Evolutionary conservation across 2,797 vertebrate genomes (phyloP).

Genomic region (Acipenser ruthenus): DNA sequence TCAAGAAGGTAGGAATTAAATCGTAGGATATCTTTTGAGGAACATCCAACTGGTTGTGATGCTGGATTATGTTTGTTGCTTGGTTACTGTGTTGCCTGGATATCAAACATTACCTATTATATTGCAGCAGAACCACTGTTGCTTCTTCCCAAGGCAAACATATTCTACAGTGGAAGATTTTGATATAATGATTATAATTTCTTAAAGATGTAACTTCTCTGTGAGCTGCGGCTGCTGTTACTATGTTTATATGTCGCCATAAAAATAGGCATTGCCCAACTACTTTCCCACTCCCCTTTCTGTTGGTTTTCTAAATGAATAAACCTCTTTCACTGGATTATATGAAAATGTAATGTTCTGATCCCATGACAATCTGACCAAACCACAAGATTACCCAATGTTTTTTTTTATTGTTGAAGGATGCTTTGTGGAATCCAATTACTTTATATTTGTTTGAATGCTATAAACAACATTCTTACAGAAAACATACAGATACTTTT

Average conservation of each 20-base stretch:
- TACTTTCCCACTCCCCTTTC: not conserved
- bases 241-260: not conserved
- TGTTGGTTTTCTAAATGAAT: slow-evolving; percentile 2
- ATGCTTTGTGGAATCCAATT: not conserved
- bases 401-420: not conserved
- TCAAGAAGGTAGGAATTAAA: no score
- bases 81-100: not conserved
- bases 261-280: not conserved
- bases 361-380: not conserved
- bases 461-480: no score
- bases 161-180: not conserved
- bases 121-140: not conserved
- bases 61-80: not conserved
- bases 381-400: slow-evolving; percentile 3
- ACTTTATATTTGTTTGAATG: no score
- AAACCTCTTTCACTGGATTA: slow-evolving; percentile 5
- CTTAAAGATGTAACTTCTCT: not conserved
- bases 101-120: not conserved
- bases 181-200: not conserved
- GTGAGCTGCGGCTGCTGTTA: not conserved
- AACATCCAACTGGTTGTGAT: not conserved
- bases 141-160: not conserved
- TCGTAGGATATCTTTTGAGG: no score
- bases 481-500: no score
- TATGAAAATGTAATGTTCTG: not conserved